Percentiles rank a stretch among this genome's conserved stretches.
These are phyloP conservation scores for Thera obeliscata DNA, from an alignment of 2,888 invertebrate species.

Conservation along the genomic window DNA sequence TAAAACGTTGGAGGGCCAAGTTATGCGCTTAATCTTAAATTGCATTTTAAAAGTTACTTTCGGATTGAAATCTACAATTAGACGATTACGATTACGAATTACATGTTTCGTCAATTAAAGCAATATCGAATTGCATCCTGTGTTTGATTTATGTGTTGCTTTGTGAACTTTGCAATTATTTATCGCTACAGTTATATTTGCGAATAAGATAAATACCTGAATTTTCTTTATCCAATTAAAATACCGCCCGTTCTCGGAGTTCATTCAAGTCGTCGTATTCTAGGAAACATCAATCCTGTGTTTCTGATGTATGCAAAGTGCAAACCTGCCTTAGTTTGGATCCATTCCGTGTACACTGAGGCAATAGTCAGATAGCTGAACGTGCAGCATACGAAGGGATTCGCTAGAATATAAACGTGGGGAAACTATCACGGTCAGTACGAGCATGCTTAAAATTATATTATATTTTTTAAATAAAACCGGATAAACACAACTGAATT, in stretches of 20 bases:
- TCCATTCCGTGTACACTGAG: slow-evolving; percentile 19
- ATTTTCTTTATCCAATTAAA: slow-evolving; percentile 21
- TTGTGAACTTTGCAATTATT: slow-evolving; percentile 33
- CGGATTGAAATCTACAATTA: slow-evolving; percentile 65
- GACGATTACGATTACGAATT: slow-evolving; percentile 43
- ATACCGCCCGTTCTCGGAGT: background rate
- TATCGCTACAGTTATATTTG: slow-evolving; percentile 27
- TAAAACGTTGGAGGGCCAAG: slow-evolving; percentile 82
- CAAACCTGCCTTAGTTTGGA: slow-evolving; percentile 45
- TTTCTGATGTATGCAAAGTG: slow-evolving; percentile 58
- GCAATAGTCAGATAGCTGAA: slow-evolving; percentile 26
- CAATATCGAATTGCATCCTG: slow-evolving; percentile 35
- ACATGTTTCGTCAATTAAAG: slow-evolving; percentile 45
- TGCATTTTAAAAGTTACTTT: slow-evolving; percentile 73
- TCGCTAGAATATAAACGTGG: slow-evolving; percentile 11
- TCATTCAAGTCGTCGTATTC: background rate
- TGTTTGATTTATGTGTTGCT: slow-evolving; percentile 36
- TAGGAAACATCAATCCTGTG: slow-evolving; percentile 36
- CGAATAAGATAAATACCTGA: slow-evolving; percentile 18
- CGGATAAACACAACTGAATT: background rate
- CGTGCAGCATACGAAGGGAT: slow-evolving; percentile 20
- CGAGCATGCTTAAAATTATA: background rate
- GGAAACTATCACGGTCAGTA: slow-evolving; percentile 1
- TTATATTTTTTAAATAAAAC: background rate
- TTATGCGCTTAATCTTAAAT: slow-evolving; percentile 76